A percentile compares a stretch with the other conserved stretches of the same genome.
These are phyloP conservation scores for Ataeniobius toweri DNA, from an alignment of 2,797 vertebrate species.

Conservation along the genomic window DNA sequence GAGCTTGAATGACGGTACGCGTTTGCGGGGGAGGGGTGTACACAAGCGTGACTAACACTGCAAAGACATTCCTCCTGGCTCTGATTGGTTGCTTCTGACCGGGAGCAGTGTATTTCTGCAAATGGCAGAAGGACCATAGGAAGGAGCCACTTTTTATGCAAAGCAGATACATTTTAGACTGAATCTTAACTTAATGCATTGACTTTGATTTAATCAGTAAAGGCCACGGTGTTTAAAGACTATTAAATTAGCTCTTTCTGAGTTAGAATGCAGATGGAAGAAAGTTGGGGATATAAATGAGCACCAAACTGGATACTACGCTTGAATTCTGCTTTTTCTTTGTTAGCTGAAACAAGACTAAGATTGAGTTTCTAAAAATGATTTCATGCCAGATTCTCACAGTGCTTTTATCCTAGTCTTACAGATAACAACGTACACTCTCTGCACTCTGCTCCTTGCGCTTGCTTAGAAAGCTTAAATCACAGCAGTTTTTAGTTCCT, in stretches of 20 bases:
- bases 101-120: no score
- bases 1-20: no score
- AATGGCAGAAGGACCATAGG: no score
- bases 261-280: neutral
- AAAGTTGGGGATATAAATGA: slow-evolving; percentile 6
- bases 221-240: slow-evolving; percentile 25
- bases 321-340: neutral
- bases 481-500: slow-evolving; percentile 37
- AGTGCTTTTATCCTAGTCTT: slow-evolving; percentile 20
- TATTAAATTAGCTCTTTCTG: slow-evolving; percentile 10
- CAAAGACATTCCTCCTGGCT: no score
- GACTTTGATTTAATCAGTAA: slow-evolving; percentile 24
- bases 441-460: slow-evolving; percentile 3
- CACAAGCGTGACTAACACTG: no score
- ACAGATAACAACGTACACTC: slow-evolving; percentile 47
- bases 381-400: slow-evolving; percentile 20
- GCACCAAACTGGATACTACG: slow-evolving; percentile 10
- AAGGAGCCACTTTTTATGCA: neutral
- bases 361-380: slow-evolving; percentile 27
- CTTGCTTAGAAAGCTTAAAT: slow-evolving; percentile 3
- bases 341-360: slow-evolving; percentile 7
- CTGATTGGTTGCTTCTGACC: no score
- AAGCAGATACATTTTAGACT: neutral
- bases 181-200: neutral
- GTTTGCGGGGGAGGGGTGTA: no score